Percentiles rank a stretch among this genome's conserved stretches.
Evolutionary conservation across 2,888 invertebrate species (phyloP).

Genomic region (Epiblema foenella): DNA sequence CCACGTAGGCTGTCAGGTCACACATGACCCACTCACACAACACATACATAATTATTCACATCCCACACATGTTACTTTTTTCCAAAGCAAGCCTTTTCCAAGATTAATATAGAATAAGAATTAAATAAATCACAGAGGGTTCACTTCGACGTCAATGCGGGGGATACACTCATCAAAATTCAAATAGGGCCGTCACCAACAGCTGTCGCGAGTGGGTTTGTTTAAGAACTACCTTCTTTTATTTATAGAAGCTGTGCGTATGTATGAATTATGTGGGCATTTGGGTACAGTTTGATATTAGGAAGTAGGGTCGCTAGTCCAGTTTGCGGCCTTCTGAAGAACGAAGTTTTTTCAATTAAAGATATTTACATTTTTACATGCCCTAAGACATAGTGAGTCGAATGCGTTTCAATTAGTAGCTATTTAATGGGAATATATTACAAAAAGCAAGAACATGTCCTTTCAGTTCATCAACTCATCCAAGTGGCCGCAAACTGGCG

Average conservation of each 20-base stretch:
- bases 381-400: too few species aligned
- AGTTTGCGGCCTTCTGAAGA: too few species aligned
- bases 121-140: constrained; percentile 64
- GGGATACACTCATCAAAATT: constrained; percentile 67
- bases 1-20: neutral
- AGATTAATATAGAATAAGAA: constrained; percentile 56
- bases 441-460: too few species aligned
- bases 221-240: constrained; percentile 38
- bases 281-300: neutral
- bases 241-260: constrained; percentile 36
- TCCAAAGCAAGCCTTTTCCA: constrained; percentile 20
- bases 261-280: constrained; percentile 16
- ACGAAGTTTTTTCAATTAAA: too few species aligned
- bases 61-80: constrained; percentile 4
- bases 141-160: constrained; percentile 59
- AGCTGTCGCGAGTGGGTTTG: constrained; percentile 56
- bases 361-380: too few species aligned
- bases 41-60: constrained; percentile 15
- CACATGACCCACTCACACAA: neutral
- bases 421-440: too few species aligned
- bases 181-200: constrained; percentile 60
- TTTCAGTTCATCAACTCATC: too few species aligned
- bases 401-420: too few species aligned
- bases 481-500: too few species aligned
- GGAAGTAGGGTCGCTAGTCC: too few species aligned